Conservation (phyloP, 92 coral and sea anemone species). For the Micromussa lordhowensis region DNA sequence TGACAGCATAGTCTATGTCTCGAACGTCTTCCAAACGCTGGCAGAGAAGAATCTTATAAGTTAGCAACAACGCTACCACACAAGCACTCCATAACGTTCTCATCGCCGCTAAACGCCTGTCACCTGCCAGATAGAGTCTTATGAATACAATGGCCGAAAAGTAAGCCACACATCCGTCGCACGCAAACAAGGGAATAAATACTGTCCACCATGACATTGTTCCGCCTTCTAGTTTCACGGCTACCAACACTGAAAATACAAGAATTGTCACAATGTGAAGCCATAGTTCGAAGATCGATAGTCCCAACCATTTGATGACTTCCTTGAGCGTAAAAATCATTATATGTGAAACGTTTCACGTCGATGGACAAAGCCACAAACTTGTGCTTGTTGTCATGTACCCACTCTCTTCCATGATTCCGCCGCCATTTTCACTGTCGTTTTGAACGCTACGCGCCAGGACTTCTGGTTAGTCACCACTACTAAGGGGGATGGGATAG, state of each 20-base stretch:
- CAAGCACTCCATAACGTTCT: constrained; percentile 92
- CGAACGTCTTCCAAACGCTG: constrained; percentile 79
- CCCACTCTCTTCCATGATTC: constrained; percentile 29
- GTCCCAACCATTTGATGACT: constrained; percentile 93
- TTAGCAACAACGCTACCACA: constrained; percentile 68
- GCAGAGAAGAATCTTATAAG: constrained; percentile 84
- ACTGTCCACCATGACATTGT: constrained; percentile 95
- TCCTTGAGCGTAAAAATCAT: constrained; percentile 89
- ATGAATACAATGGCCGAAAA: constrained; percentile 93
- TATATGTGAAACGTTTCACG: constrained; percentile 12
- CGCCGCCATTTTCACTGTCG: constrained; percentile 41
- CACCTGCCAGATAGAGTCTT: constrained; percentile 85
- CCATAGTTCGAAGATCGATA: constrained; percentile 97
- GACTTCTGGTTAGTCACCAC: constrained; percentile 13
- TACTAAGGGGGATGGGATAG: background rate
- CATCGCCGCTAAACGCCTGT: constrained; percentile 83
- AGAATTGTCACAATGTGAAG: constrained; percentile 75
- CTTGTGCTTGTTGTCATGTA: constrained; percentile 38
- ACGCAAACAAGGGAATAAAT: constrained; percentile 89
- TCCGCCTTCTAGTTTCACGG: constrained; percentile 82
- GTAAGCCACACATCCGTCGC: constrained; percentile 96
- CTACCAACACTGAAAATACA: constrained; percentile 87
- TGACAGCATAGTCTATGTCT: constrained; percentile 72
- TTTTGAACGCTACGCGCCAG: constrained; percentile 22
- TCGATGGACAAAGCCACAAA: constrained; percentile 26